These are phyloP conservation scores for Melanotaenia pygmaea DNA, from an alignment of 2,797 vertebrate genomes.

Conservation along the genomic window DNA sequence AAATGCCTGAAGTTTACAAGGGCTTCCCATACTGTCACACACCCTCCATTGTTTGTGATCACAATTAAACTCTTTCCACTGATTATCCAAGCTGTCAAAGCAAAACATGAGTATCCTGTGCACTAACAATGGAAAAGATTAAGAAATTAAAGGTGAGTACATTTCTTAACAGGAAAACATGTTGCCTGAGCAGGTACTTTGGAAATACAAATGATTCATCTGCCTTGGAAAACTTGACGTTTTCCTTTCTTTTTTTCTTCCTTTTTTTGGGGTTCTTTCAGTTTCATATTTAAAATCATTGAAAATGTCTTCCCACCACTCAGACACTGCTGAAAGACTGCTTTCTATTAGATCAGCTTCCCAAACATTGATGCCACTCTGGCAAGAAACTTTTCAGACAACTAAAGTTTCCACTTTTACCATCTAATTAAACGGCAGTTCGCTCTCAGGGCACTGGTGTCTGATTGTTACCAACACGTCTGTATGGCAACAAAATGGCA, in stretches of 20 bases:
- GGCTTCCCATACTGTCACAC: slow-evolving; percentile 32
- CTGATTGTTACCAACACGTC: not conserved
- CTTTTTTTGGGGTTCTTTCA: not conserved
- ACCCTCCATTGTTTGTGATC: slow-evolving; percentile 54
- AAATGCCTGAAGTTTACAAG: not conserved
- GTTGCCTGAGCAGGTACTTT: not conserved
- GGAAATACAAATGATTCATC: not conserved
- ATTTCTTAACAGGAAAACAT: slow-evolving; percentile 14
- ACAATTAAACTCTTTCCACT: slow-evolving; percentile 45
- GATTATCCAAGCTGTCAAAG: slow-evolving; percentile 30
- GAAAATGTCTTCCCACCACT: not conserved
- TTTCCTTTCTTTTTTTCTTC: not conserved
- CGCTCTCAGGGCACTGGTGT: not conserved
- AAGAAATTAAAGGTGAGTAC: slow-evolving; percentile 37
- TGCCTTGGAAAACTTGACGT: slow-evolving; percentile 1
- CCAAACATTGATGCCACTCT: not conserved
- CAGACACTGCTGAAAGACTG: not conserved
- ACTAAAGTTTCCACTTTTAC: not conserved
- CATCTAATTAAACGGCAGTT: not conserved
- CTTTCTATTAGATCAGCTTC: not conserved
- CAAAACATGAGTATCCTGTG: slow-evolving; percentile 59
- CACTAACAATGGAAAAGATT: slow-evolving; percentile 41
- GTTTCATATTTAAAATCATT: not conserved
- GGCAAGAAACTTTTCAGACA: not conserved
- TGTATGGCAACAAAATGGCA: not conserved